These are phyloP conservation scores for Corythoichthys intestinalis DNA, from an alignment of 2,113 vertebrate species.

Conservation along the genomic window DNA sequence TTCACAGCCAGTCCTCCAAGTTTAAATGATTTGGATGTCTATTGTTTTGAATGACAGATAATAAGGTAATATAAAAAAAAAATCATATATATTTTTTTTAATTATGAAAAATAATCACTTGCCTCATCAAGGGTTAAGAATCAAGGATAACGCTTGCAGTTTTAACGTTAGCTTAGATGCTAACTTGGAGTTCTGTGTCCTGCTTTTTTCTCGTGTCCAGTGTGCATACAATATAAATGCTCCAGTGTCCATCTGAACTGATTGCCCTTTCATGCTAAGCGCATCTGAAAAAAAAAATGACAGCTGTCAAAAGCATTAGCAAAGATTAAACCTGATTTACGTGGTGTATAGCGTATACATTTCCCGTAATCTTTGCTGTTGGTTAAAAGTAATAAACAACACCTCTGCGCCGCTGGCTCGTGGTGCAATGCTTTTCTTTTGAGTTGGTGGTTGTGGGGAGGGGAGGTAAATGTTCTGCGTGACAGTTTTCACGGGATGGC, in stretches of 20 bases:
- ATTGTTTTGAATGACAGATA: too few relatives aligned
- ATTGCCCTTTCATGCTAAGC: conserved; percentile 36
- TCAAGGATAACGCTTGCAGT: too few relatives aligned
- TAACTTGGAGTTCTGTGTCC: neutral
- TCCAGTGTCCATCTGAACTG: conserved; percentile 30
- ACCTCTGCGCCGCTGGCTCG: conserved; percentile 22
- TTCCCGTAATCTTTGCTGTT: conserved; percentile 49
- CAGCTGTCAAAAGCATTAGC: conserved; percentile 62
- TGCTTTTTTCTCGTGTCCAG: neutral
- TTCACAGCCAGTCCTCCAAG: too few relatives aligned
- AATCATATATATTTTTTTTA: too few relatives aligned
- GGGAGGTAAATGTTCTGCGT: conserved; percentile 2
- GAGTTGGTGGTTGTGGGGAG: neutral
- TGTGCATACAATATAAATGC: neutral
- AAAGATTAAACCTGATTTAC: conserved; percentile 53
- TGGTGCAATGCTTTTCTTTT: conserved; percentile 12
- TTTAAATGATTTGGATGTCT: too few relatives aligned
- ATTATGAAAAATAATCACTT: too few relatives aligned
- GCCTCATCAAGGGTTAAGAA: too few relatives aligned
- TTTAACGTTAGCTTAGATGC: neutral
- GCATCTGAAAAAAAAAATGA: conserved; percentile 47
- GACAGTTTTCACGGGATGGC: conserved; percentile 38
- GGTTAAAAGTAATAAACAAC: conserved; percentile 45
- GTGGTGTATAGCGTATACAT: conserved; percentile 39
- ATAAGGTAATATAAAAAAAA: too few relatives aligned